phyloP scores from a whole-genome alignment of 2,888 invertebrate genomes.

The Priocnemis perturbator region DNA sequence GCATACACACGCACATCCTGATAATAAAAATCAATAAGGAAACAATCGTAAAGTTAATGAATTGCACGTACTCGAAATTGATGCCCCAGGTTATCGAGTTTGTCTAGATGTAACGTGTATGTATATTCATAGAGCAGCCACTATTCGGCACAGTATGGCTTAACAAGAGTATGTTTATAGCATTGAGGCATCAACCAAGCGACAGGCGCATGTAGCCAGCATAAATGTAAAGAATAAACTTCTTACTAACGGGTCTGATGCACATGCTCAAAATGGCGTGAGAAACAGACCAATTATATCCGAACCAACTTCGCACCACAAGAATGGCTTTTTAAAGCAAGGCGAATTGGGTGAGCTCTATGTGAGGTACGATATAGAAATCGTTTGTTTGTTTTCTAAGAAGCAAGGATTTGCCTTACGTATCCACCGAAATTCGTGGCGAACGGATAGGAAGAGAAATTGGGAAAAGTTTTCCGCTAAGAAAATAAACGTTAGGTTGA shows the following conservation, averaged over 20 bases:
- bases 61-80: no score
- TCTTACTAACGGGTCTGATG: conserved; percentile 71
- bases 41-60: no score
- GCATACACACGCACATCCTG: no score
- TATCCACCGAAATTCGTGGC: conserved; percentile 5
- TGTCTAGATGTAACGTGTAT: no score
- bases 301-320: conserved; percentile 67
- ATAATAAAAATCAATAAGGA: no score
- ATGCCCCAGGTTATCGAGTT: no score
- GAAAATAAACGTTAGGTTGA: background rate
- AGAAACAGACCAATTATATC: conserved; percentile 67
- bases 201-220: conserved; percentile 69
- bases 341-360: conserved; percentile 75
- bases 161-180: conserved; percentile 73
- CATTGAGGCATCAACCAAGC: conserved; percentile 69
- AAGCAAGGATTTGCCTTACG: conserved; percentile 18
- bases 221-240: conserved; percentile 72
- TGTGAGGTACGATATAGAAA: conserved; percentile 73
- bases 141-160: conserved; percentile 44
- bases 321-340: conserved; percentile 73
- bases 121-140: no score
- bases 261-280: conserved; percentile 66
- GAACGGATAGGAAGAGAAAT: background rate
- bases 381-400: conserved; percentile 62
- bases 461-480: background rate